A percentile compares a stretch with the other conserved stretches of the same genome.
phyloP scores from a whole-genome alignment of 2,888 invertebrate species.

The Pollenia griseotomentosa region DNA sequence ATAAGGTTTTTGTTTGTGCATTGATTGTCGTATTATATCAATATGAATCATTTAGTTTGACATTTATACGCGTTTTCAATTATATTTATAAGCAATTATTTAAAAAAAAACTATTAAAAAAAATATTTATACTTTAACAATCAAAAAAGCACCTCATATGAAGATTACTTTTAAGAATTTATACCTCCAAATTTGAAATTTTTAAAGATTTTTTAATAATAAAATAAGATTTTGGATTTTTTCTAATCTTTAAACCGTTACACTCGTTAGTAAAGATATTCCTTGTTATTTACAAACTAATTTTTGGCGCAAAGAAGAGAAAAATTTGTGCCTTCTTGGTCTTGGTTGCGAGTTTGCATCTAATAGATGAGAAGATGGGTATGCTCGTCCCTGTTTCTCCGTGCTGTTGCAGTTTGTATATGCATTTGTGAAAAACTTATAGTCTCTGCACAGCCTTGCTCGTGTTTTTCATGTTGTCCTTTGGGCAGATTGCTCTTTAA shows the following conservation, averaged over 20 bases:
- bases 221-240: too few species aligned
- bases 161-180: too few species aligned
- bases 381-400: conserved; percentile 37
- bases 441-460: conserved; percentile 50
- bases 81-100: conserved; percentile 63
- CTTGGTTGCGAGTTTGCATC: too few species aligned
- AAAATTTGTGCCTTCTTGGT: too few species aligned
- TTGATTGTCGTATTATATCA: conserved; percentile 50
- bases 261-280: too few species aligned
- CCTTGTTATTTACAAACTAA: too few species aligned
- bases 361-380: neutral
- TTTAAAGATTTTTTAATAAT: too few species aligned
- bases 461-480: conserved; percentile 55
- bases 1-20: conserved; percentile 20
- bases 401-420: conserved; percentile 59
- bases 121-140: neutral
- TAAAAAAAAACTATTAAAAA: neutral
- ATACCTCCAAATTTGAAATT: too few species aligned
- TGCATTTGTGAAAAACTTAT: conserved; percentile 37
- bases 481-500: conserved; percentile 51
- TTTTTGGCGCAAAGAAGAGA: too few species aligned
- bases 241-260: too few species aligned
- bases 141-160: too few species aligned
- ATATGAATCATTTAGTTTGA: conserved; percentile 73
- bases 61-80: conserved; percentile 71